phyloP scores from a whole-genome alignment of 2,888 invertebrate genomes.

The Metellina segmentata region DNA sequence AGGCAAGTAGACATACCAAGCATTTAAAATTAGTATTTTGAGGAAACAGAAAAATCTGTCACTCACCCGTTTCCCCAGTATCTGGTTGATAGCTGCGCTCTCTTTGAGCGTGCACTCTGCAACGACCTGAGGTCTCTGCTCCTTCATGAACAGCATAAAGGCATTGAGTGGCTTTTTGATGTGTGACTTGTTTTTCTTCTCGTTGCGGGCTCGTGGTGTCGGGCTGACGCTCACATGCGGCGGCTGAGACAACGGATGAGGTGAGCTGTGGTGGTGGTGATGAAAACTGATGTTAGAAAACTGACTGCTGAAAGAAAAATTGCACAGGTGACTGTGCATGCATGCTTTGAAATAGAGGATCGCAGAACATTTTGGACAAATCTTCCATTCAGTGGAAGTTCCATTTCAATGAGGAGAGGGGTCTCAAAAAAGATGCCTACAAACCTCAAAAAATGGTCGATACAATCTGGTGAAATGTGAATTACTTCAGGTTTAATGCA shows the following conservation, averaged over 20 bases:
- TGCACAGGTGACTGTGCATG: conserved; percentile 66
- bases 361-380: neutral
- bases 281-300: conserved; percentile 1
- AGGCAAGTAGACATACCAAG: no score
- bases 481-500: no score
- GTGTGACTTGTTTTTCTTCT: conserved; percentile 85
- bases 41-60: neutral
- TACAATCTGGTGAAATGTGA: no score
- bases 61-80: conserved; percentile 97
- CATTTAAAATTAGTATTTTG: no score
- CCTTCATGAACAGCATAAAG: conserved; percentile 99
- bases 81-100: conserved; percentile 99
- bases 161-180: conserved; percentile 99
- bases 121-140: conserved; percentile 98
- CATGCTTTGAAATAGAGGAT: neutral
- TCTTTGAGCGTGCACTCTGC: conserved; percentile 99
- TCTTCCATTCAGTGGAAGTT: neutral
- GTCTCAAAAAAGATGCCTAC: no score
- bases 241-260: conserved; percentile 10
- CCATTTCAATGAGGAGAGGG: no score
- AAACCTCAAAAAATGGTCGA: no score
- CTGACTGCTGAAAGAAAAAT: conserved; percentile 46
- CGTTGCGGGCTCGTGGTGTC: neutral
- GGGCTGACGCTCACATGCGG: neutral
- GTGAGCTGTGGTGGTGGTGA: conserved; percentile 5